Base-by-base conservation (phyloP, 2,113 vertebrate genomes). In the Pachycephala philippinensis region DNA sequence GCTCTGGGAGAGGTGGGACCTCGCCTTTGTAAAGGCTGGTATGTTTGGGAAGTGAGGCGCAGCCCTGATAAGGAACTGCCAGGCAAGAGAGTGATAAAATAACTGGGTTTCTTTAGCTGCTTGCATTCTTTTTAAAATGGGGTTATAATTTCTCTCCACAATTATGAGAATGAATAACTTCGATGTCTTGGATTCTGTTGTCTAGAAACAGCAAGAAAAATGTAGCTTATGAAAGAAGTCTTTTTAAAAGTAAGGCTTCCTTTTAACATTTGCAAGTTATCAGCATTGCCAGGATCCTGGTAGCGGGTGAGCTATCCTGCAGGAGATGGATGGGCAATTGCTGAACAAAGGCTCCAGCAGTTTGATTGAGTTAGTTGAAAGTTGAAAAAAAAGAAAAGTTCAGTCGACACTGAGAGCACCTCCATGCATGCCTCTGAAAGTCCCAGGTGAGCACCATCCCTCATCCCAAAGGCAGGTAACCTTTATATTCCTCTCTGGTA, bases 391-490 rank as follows among this genome's bases (percentile, higher is more conserved):
- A 27, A 44, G 84, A 27, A 44, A 86, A 77, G 7, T n/a, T 64
- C 37, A 85, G 31, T 13, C 18, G 13, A 33, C 47, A 76, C 39
- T 9, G 39, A 84, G 15, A 96, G 28, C 64, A 74, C 40, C 80
- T 92, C 24, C 70, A 92, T 83, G n/a, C 78, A 61, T 90, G 57
- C 79, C 68, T 66, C 71, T 10, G n/a, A 83, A 84, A 45, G 42
- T 77, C 70, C 15, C 65, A 95, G 96, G 89, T 80, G 65, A 96
- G 94, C 86, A 80, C 44, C 75, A 85, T 97, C 93, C 81, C 84
- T 97, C 93, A 96, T 89, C 68, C 37, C 75, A 42, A 49, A 93
- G 81, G 86, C 81, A 96, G 82, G 64, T 91, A 95, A 98, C 87
- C 87, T 98, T 98, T 97, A 56, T 47, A 28, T 68, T 72, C 39